Conservation (phyloP, 2,797 vertebrate genomes). For the Columba guinea region DNA sequence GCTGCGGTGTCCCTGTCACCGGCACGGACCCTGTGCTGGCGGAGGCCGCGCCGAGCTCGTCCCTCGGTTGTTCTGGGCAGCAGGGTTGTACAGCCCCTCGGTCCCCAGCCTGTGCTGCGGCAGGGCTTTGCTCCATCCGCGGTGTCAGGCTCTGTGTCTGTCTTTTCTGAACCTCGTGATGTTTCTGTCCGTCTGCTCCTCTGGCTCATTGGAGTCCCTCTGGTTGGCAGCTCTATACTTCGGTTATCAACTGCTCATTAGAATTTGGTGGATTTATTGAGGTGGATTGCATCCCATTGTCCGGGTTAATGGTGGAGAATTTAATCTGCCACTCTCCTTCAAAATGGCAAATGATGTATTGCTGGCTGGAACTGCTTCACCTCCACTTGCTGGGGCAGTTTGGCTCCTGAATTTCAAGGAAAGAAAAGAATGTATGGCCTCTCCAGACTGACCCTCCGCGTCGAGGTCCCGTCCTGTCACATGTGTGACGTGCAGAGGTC, state of each 20-base stretch:
- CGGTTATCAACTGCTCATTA: not conserved
- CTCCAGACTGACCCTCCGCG: not conserved
- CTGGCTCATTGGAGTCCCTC: not conserved
- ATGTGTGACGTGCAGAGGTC: not conserved
- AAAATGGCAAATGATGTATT: not conserved
- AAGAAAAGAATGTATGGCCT: not conserved
- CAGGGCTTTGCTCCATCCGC: not conserved
- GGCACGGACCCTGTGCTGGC: not conserved
- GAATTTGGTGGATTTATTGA: not conserved
- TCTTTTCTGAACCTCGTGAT: not conserved
- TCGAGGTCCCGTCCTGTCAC: not conserved
- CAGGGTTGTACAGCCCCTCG: not conserved
- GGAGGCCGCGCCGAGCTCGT: not conserved
- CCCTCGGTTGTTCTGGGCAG: not conserved
- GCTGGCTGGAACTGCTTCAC: not conserved
- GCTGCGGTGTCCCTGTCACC: not conserved
- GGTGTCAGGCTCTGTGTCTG: not conserved
- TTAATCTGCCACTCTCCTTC: not conserved
- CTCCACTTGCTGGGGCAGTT: not conserved
- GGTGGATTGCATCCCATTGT: not conserved
- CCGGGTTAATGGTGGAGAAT: not conserved
- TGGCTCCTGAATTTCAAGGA: not conserved
- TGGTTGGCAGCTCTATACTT: not conserved
- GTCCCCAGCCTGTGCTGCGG: not conserved
- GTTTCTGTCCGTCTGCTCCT: not conserved